Conservation (phyloP, 1,140 invertebrate genomes). For the Euglossa dilemma region DNA sequence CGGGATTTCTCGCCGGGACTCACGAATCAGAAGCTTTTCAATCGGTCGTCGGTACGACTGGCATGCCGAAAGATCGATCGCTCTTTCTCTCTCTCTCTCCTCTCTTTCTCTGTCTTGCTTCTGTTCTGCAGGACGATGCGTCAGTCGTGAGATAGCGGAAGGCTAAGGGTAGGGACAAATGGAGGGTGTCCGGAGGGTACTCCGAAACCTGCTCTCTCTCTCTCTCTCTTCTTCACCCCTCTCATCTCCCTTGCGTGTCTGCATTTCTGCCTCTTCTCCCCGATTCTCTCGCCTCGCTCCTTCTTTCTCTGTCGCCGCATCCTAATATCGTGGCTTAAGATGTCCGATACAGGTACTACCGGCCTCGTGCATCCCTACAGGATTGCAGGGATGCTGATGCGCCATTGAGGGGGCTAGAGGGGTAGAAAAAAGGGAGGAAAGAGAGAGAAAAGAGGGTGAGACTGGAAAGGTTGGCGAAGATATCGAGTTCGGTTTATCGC, state of each 20-base stretch:
- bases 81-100: slow-evolving; percentile 28
- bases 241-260: neutral
- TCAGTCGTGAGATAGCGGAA: slow-evolving; percentile 63
- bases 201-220: slow-evolving; percentile 48
- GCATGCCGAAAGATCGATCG: slow-evolving; percentile 67
- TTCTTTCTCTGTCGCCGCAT: slow-evolving; percentile 22
- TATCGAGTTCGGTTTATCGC: slow-evolving; percentile 31
- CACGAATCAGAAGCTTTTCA: slow-evolving; percentile 69
- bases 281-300: neutral
- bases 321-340: slow-evolving; percentile 66
- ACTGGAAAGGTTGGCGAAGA: neutral
- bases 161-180: slow-evolving; percentile 63
- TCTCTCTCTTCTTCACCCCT: slow-evolving; percentile 2
- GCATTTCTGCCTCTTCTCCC: slow-evolving; percentile 27
- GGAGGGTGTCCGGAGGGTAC: slow-evolving; percentile 67
- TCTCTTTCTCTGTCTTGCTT: slow-evolving; percentile 28
- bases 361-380: slow-evolving; percentile 42
- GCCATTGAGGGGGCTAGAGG: neutral
- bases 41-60: slow-evolving; percentile 64
- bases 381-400: slow-evolving; percentile 28
- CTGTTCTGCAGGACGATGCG: slow-evolving; percentile 59
- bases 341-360: slow-evolving; percentile 65
- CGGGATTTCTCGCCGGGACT: slow-evolving; percentile 60
- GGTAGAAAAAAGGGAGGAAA: slow-evolving; percentile 1
- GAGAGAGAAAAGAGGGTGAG: neutral